Percentiles rank a stretch among this genome's conserved stretches.
Evolutionary conservation across 2,113 vertebrate species (phyloP).

Genomic region (Dromiciops gliroides): DNA sequence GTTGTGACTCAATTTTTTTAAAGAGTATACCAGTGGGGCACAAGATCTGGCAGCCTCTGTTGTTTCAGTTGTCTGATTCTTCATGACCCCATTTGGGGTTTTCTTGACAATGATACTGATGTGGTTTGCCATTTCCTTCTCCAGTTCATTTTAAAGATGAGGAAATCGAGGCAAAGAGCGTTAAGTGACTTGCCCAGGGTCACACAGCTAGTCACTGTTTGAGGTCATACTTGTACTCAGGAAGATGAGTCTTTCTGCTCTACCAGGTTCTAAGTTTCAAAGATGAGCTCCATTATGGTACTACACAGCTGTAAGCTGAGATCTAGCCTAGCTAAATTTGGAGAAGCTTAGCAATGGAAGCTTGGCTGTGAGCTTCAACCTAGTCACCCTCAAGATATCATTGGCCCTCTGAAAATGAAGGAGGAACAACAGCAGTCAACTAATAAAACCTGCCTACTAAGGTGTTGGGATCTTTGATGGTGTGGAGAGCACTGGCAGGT

Average conservation of each 20-base stretch:
- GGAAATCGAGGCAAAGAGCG: not conserved
- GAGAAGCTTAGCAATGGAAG: not conserved
- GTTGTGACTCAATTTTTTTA: not conserved
- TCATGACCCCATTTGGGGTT: not conserved
- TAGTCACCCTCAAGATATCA: not conserved
- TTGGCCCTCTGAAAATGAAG: not conserved
- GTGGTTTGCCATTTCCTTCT: not conserved
- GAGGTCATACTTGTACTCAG: not conserved
- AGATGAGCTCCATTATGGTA: not conserved
- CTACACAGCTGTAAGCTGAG: not conserved
- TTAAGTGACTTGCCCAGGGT: no score
- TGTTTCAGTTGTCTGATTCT: not conserved
- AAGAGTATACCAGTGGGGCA: not conserved
- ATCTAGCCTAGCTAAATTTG: not conserved
- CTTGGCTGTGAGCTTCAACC: not conserved
- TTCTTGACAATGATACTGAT: not conserved
- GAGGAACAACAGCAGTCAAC: not conserved
- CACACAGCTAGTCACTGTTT: not conserved
- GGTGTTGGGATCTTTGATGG: not conserved
- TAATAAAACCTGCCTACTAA: not conserved
- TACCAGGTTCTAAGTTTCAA: not conserved
- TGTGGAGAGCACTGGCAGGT: not conserved
- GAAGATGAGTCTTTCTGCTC: not conserved
- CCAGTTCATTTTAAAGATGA: not conserved
- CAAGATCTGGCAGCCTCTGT: not conserved